Percentiles rank a stretch among this genome's conserved stretches.
Evolutionary conservation across 2,888 invertebrate genomes (phyloP).

Genomic region (Cerceris ruficornis): DNA sequence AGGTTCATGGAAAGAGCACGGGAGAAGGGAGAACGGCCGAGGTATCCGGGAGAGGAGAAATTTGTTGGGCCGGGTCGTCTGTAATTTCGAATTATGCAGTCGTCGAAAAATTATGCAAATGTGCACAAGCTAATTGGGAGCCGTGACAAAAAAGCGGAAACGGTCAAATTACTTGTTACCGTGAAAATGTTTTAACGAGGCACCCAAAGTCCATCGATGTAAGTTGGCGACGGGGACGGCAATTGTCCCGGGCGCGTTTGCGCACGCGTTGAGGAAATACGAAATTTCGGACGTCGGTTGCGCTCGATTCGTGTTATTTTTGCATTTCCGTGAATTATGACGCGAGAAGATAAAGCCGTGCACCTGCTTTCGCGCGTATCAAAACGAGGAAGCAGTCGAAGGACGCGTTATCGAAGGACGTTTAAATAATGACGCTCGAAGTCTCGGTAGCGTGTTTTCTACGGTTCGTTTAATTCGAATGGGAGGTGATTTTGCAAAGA

Average conservation of each 20-base stretch:
- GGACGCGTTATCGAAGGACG: background rate
- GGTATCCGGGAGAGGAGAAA: background rate
- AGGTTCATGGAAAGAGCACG: background rate
- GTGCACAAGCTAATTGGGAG: no score
- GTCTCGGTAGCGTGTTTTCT: background rate
- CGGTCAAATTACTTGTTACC: no score
- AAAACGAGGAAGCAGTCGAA: slow-evolving; percentile 1
- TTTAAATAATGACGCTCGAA: background rate
- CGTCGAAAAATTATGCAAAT: no score
- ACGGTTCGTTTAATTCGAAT: no score
- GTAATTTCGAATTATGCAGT: no score
- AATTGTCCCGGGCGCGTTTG: no score
- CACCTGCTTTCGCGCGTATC: background rate
- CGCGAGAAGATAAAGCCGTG: background rate
- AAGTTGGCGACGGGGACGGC: no score
- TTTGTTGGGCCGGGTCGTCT: background rate
- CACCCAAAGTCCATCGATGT: no score
- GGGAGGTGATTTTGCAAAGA: no score
- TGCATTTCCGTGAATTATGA: background rate
- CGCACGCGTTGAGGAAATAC: no score
- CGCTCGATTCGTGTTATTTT: background rate
- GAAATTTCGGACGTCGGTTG: background rate
- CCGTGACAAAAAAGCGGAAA: no score
- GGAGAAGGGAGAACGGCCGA: background rate
- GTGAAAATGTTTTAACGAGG: no score